Evolutionary conservation across 2,113 vertebrate genomes (phyloP).

Genomic region (Carlito syrichta): DNA sequence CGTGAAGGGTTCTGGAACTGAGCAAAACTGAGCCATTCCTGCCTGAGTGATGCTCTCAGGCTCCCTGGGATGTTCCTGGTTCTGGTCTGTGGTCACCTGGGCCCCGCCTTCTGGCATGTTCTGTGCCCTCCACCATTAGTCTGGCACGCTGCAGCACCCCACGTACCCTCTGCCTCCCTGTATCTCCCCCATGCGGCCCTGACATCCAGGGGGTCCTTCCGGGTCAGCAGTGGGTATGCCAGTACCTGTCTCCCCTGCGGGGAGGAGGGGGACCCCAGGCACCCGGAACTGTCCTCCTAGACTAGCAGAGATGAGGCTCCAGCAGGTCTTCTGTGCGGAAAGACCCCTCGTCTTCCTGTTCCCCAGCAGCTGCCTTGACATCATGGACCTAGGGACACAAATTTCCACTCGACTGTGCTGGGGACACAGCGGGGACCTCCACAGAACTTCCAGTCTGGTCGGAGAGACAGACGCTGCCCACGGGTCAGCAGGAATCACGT

Average conservation of each 20-base stretch:
- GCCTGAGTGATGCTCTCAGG: not conserved
- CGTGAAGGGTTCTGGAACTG: not conserved
- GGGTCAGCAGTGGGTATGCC: too few species aligned
- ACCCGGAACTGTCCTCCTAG: not conserved
- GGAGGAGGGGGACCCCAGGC: not conserved
- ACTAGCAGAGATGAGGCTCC: not conserved
- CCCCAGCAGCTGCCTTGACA: not conserved
- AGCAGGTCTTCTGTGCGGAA: not conserved
- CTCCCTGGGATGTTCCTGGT: not conserved
- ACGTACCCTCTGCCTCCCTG: not conserved
- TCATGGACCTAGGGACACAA: not conserved
- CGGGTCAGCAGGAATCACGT: fast-evolving
- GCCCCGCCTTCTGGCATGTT: not conserved
- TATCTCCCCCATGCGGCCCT: not conserved
- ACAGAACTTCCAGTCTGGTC: not conserved
- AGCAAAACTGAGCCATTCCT: not conserved
- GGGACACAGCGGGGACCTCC: not conserved
- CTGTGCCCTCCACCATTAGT: not conserved
- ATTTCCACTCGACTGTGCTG: not conserved
- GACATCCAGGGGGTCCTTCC: not conserved
- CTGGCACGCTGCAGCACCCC: not conserved
- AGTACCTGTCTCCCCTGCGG: not conserved
- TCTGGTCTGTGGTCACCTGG: not conserved
- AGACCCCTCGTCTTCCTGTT: not conserved
- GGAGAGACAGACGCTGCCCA: not conserved